Evolutionary conservation across 2,113 vertebrate genomes (phyloP), one percentile per base, ranked within the genome.

Genomic region (Salvelinus alpinus): DNA sequence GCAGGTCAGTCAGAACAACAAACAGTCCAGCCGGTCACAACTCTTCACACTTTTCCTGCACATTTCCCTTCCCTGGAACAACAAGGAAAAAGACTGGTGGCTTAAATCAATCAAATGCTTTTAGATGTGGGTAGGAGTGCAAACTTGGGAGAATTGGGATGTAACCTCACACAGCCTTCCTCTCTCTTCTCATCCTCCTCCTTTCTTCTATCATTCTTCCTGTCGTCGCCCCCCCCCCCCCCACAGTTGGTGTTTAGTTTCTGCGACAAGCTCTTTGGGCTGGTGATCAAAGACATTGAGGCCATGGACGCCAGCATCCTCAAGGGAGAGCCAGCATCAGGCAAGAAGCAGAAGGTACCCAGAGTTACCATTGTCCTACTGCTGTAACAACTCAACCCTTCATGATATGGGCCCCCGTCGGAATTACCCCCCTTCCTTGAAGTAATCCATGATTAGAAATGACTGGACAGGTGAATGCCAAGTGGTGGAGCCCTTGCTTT

Each of bases 301-400:
- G 98, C 95, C 4, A 99, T 99, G 97, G 97, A 99, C 79, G 91
- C 97, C 79, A 98, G 96, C 91, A 98, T 99, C 79, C 94, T 99
- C 65, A 98, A 94, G 83, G 97, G 95, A 74, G 98, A 99, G 74
- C 88, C 92, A 34, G 92, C 93, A 0, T 83, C 94, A 9, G 91
- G 94, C 44, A 99, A 99, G 85, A 97, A 95, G 85, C 95, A 97
- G 85, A 99, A 99, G 97, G 98, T 98, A 85, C 8, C 78, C 3
- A 3, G 16, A 14, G 44, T 48, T 67, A 18, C 11, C 14, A 31
- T 14, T 18, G 51, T 18, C 51, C 51, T 4, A 18, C 14, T 54
- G 16, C 51, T 54, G 51, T 3, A 54, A 54, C 51, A 18, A 18
- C 51, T 54, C 51, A 54, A 3, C 5, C 51, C 4, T 54, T 54